phyloP scores from a whole-genome alignment of 2,797 vertebrate genomes.

The Echeneis naucrates region DNA sequence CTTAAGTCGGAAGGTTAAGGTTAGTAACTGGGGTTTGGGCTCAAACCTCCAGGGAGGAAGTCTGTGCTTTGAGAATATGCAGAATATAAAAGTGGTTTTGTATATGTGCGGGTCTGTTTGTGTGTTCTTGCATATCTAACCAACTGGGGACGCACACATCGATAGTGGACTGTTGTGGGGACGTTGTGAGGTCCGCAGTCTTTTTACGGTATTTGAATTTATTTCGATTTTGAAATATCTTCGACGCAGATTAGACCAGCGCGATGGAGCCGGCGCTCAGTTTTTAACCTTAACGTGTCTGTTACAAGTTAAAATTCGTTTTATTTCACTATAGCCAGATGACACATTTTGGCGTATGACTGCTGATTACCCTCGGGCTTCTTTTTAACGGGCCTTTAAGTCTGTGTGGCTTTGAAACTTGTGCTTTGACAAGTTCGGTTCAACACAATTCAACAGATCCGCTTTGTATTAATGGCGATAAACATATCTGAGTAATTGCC shows the following conservation, averaged over 20 bases:
- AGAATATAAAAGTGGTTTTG: neutral
- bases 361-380: slow-evolving; percentile 26
- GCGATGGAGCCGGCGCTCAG: too few species aligned
- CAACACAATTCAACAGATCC: slow-evolving; percentile 39
- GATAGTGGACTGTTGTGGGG: too few species aligned
- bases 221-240: too few species aligned
- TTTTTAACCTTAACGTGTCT: neutral
- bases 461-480: slow-evolving; percentile 51
- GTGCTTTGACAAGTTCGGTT: slow-evolving; percentile 51
- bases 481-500: slow-evolving; percentile 61
- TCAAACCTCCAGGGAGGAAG: slow-evolving; percentile 28
- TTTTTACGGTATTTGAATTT: too few species aligned
- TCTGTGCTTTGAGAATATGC: neutral
- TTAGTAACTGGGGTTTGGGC: slow-evolving; percentile 66
- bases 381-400: slow-evolving; percentile 24
- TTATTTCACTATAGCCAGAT: neutral
- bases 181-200: too few species aligned
- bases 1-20: slow-evolving; percentile 44
- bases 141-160: neutral
- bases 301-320: neutral
- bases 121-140: neutral
- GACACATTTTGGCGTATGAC: slow-evolving; percentile 24
- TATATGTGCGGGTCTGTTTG: neutral
- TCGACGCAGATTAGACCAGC: neutral
- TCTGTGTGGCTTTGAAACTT: slow-evolving; percentile 36